Percentiles rank a stretch among this genome's conserved stretches.
Conservation (phyloP, 2,888 invertebrate species). For the Orthosia cruda region DNA sequence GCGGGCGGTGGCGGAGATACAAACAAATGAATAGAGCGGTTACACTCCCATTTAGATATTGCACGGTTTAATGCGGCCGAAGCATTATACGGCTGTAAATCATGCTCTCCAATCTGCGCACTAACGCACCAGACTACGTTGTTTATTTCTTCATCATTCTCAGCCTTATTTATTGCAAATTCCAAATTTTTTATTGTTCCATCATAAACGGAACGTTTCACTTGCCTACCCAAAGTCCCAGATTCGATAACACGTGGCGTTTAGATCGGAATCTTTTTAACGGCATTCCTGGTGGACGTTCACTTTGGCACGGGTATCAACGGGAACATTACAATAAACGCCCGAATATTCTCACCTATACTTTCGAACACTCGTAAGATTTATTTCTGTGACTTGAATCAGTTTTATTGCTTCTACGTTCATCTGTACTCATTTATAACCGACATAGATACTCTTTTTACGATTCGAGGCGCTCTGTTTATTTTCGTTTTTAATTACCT, state of each 20-base stretch:
- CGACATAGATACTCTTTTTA: conserved; percentile 91
- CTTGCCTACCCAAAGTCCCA: conserved; percentile 72
- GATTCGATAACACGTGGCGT: conserved; percentile 83
- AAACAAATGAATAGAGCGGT: conserved; percentile 66
- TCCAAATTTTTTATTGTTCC: conserved; percentile 82
- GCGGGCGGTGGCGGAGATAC: conserved; percentile 48
- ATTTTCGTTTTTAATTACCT: conserved; percentile 92
- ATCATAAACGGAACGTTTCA: conserved; percentile 78
- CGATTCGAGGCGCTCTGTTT: conserved; percentile 91
- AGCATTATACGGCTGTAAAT: conserved; percentile 75
- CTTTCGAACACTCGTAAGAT: conserved; percentile 87
- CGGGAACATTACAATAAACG: conserved; percentile 81
- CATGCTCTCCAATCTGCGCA: conserved; percentile 73
- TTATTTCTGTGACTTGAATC: conserved; percentile 91
- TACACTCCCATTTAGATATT: conserved; percentile 68
- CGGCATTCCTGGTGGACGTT: conserved; percentile 81
- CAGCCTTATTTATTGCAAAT: conserved; percentile 83
- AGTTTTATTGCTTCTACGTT: conserved; percentile 90
- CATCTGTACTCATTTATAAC: conserved; percentile 91
- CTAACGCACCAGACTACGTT: conserved; percentile 73
- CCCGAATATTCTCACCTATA: conserved; percentile 85
- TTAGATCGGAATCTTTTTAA: conserved; percentile 81
- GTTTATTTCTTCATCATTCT: conserved; percentile 81
- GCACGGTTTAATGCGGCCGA: conserved; percentile 67
- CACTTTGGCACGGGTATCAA: conserved; percentile 80